Evolutionary conservation across 1,140 invertebrate genomes (phyloP).

Genomic region (Penaeus vannamei): DNA sequence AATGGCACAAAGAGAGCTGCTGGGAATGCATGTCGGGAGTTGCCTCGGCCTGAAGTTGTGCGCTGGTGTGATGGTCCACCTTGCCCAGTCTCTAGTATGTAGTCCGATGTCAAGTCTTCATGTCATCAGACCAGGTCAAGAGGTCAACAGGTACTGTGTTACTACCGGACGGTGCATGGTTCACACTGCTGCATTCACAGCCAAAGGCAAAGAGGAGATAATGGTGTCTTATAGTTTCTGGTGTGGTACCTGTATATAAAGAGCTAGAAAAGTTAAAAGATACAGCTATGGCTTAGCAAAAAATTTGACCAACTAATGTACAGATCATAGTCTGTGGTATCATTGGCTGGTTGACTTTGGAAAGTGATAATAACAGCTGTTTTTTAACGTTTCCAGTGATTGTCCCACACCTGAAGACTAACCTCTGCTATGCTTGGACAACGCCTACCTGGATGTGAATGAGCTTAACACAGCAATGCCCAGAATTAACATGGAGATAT

Average conservation of each 20-base stretch:
- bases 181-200: constrained; percentile 59
- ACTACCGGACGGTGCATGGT: constrained; percentile 61
- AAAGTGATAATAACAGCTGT: no score
- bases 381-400: no score
- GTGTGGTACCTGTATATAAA: not conserved
- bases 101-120: constrained; percentile 37
- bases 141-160: constrained; percentile 60
- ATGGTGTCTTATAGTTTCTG: constrained; percentile 28
- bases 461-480: constrained; percentile 20
- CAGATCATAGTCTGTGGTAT: no score
- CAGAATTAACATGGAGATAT: constrained; percentile 30
- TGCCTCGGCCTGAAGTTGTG: constrained; percentile 82
- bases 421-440: not conserved
- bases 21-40: constrained; percentile 84
- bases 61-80: constrained; percentile 81
- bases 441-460: not conserved
- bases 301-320: no score
- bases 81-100: constrained; percentile 75
- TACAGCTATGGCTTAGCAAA: no score
- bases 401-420: not conserved
- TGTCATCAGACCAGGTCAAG: constrained; percentile 48
- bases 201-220: constrained; percentile 10
- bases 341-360: no score
- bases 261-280: no score
- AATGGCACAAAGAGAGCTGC: constrained; percentile 85